Base-by-base conservation (phyloP, 2,797 vertebrate species). In the Hyperoplus lanceolatus region DNA sequence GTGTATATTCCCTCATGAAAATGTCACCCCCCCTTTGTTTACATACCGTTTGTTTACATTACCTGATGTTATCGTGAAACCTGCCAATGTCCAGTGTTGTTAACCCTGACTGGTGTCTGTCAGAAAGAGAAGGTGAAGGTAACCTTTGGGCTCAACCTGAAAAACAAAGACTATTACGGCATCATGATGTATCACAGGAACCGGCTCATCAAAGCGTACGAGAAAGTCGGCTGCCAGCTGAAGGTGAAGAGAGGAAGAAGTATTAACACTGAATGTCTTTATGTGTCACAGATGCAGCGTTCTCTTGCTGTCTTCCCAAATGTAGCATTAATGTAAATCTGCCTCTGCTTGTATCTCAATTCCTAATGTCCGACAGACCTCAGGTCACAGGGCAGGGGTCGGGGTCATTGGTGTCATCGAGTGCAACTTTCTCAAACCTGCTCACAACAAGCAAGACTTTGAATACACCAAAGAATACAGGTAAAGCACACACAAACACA, bases 171-270 rank as follows among this genome's bases (percentile, higher is more conserved):
- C 45, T 91, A 94, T 70, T 95, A 88, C 51, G 94, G 96, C 73
- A 92, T 96, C 86, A 95, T 96, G 96, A 95, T 96, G 96, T 97
- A 97, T 90, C 94, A 96, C 90, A 96, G 94, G 79, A 97, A 96
- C 88, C 79, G 93, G 29, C 95, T 97, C 70, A 96, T 97, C 62
- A 96, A 96, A 84, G 94, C 96, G 51, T 96, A 94, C 43, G 94
- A 96, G 90, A 96, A 96, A 90, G 96, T 96, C 75, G 96, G 95
- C 88, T 95, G 94, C 76, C 96, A 97, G 86, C 92, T 95, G 41
- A 96, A 96, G 95, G 96, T 95, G 29, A 29, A 29, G 29, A 83
- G 9, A 56, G 21, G 15, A 43, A 56, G 48, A 13, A 1, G 0
- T 45, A 68, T 41, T 9, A 5, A 4, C 6, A 3, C 45, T 29